Conservation (phyloP, 2,113 vertebrate genomes). For the Gnathonemus echidnorhynchus region DNA sequence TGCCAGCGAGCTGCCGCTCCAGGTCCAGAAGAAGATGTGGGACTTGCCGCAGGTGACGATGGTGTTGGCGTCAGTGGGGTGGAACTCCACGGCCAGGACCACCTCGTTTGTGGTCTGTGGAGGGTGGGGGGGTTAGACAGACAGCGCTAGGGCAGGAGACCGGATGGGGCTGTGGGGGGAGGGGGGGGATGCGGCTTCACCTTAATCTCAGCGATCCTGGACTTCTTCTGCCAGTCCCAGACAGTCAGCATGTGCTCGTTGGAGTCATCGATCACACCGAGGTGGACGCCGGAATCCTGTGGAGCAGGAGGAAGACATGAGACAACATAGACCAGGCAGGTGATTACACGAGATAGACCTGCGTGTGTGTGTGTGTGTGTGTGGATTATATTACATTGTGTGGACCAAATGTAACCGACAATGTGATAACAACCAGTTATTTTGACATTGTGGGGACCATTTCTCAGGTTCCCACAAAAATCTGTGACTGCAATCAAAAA, state of each 20-base stretch:
- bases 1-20: constrained; percentile 81
- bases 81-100: constrained; percentile 88
- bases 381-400: too few species aligned
- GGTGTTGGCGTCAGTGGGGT: constrained; percentile 85
- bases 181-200: constrained; percentile 47
- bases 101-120: constrained; percentile 82
- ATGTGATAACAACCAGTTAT: too few species aligned
- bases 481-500: too few species aligned
- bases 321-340: not conserved
- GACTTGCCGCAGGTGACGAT: constrained; percentile 97
- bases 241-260: constrained; percentile 97
- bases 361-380: not conserved
- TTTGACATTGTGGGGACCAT: too few species aligned
- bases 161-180: not conserved
- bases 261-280: constrained; percentile 91
- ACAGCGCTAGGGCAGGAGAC: not conserved
- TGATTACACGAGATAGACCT: not conserved
- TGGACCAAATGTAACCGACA: too few species aligned
- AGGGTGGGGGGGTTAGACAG: not conserved
- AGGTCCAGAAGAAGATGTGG: constrained; percentile 98
- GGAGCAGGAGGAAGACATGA: not conserved
- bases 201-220: constrained; percentile 94
- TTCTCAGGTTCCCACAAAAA: too few species aligned
- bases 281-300: constrained; percentile 87
- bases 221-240: constrained; percentile 94